Evolutionary conservation across 1,140 invertebrate genomes (phyloP).

Genomic region (Monochamus saltuarius): DNA sequence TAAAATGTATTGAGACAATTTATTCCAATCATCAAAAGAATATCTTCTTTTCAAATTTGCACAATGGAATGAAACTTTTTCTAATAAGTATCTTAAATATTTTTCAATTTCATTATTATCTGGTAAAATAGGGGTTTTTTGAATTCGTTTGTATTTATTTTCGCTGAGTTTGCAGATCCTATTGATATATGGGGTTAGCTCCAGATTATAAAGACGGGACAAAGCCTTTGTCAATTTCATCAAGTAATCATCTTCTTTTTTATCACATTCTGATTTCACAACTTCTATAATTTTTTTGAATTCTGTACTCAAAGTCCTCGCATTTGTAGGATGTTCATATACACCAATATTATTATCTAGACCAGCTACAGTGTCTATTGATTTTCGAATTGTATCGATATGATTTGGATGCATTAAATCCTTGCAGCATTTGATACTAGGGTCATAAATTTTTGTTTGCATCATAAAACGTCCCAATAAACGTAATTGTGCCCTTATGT

Average conservation of each 20-base stretch:
- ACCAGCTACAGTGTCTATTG: conserved; percentile 4
- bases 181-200: conserved; percentile 1
- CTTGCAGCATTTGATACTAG: conserved; percentile 6
- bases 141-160: background rate
- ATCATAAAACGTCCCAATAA: conserved; percentile 4
- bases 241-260: conserved; percentile 1
- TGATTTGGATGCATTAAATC: conserved; percentile 3
- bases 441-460: background rate
- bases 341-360: background rate
- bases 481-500: conserved; percentile 6
- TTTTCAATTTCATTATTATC: conserved; percentile 2
- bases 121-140: conserved; percentile 2
- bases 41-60: background rate
- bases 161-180: conserved; percentile 1
- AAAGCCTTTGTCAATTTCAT: background rate
- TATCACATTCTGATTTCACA: conserved; percentile 4
- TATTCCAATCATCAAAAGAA: conserved; percentile 5
- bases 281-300: conserved; percentile 5
- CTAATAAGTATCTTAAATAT: conserved; percentile 1
- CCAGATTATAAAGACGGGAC: conserved; percentile 3
- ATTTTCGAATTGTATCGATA: conserved; percentile 3
- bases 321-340: conserved; percentile 6
- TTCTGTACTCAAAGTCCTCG: conserved; percentile 6
- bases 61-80: background rate
- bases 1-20: conserved; percentile 3